Evolutionary conservation across 2,888 invertebrate genomes (phyloP), one percentile per base, ranked within the genome.

Genomic region (Lasioglossum oenotherae): DNA sequence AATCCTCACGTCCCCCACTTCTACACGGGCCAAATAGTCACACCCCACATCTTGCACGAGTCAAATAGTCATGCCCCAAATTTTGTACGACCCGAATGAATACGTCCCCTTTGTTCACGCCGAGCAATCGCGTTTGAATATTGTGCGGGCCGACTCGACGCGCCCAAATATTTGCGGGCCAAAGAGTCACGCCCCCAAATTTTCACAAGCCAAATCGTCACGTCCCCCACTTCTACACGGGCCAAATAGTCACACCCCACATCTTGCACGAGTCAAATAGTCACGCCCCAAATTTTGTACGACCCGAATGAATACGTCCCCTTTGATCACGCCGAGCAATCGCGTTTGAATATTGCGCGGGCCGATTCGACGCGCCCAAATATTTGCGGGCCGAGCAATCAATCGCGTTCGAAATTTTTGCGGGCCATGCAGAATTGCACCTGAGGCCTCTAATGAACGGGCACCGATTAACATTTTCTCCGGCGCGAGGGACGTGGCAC

Each of bases 381-480:
- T 53, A 53, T 23, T 53, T 53, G 53, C 53, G 23, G 23, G 8
- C 53, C 53, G 53, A 23, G 53, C 53, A 23, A 53, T 53, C 53
- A 53, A 23, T 23, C 23, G 23, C 23, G 53, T 53, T 53, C 53
- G 23, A 53, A 53, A 53, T 23, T 53, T 23, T 53, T 23, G 23
- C 53, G 23, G 23, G 23, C 23, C 23, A 23, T 23, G 53, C 53
- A 53, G 23, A 53, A 53, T 23, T 23, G 27, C 27, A 4, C 60
- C 4, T 14, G 60, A 60, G n/a, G 60, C 27, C n/a, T 27, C 27
- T 60, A 27, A 60, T 60, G n/a, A 60, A 60, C 35, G 10, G 38
- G 57, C 38, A 35, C 27, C 71, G 41, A 81, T 83, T 72, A 83
- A 64, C 71, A 83, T 83, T 83, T 64, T 75, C 72, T 49, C 49